Evolutionary conservation across 2,888 invertebrate genomes (phyloP).

Genomic region (Diarsia dahlii): DNA sequence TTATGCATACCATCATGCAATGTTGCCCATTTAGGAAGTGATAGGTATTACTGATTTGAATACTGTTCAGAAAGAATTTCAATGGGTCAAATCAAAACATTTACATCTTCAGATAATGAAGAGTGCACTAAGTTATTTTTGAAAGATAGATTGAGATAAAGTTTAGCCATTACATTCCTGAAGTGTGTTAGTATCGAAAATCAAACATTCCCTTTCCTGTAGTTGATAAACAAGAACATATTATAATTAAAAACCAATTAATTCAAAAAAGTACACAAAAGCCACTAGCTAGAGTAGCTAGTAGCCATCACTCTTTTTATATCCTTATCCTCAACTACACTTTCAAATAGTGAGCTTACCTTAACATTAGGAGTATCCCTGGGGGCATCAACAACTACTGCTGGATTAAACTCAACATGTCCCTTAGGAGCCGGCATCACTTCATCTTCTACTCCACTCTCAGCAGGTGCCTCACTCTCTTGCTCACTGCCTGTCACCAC

Average conservation of each 20-base stretch:
- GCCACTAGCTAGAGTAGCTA: background rate
- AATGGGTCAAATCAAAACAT: constrained; percentile 3
- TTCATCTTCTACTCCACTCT: constrained; percentile 87
- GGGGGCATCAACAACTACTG: constrained; percentile 92
- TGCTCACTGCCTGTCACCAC: constrained; percentile 84
- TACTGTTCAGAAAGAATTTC: background rate
- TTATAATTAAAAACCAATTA: background rate
- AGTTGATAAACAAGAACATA: background rate
- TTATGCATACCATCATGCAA: constrained; percentile 32
- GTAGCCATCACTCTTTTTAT: background rate
- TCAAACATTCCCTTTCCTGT: background rate
- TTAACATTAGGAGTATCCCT: constrained; percentile 89
- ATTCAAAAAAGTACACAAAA: background rate
- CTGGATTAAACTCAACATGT: constrained; percentile 93
- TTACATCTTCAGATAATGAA: constrained; percentile 1
- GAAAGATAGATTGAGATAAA: constrained; percentile 27
- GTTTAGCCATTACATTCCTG: constrained; percentile 13
- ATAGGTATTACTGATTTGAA: constrained; percentile 5
- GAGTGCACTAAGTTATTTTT: constrained; percentile 30
- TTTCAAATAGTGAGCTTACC: constrained; percentile 69
- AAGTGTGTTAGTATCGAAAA: constrained; percentile 27
- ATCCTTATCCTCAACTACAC: constrained; percentile 4
- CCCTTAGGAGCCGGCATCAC: constrained; percentile 76
- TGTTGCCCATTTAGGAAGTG: constrained; percentile 1
- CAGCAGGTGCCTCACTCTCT: constrained; percentile 86